Conservation (phyloP, 2,797 vertebrate genomes). For the Enteromius fasciolatus region DNA sequence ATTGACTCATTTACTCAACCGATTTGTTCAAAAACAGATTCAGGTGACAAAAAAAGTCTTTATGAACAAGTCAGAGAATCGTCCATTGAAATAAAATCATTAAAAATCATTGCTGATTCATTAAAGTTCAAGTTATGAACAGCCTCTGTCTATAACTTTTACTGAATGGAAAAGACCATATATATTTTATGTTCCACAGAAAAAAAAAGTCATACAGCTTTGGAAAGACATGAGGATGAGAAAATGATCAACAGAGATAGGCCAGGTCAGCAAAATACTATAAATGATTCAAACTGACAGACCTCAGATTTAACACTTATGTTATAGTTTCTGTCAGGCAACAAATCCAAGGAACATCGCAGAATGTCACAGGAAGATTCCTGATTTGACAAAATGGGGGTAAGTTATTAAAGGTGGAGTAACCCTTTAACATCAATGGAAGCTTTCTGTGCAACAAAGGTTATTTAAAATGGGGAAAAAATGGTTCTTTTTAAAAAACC, state of each 20-base stretch:
- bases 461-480: neutral
- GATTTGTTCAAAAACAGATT: neutral
- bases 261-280: neutral
- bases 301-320: neutral
- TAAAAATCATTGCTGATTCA: neutral
- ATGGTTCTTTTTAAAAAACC: neutral
- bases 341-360: neutral
- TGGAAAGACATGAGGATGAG: neutral
- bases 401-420: no score
- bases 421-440: neutral
- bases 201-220: neutral
- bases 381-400: no score
- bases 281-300: neutral
- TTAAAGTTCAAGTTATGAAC: no score
- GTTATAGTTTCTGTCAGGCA: neutral
- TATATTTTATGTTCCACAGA: neutral
- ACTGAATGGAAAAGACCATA: neutral
- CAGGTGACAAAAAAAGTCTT: no score
- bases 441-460: neutral
- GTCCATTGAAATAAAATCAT: neutral
- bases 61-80: no score
- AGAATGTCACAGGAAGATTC: constrained; percentile 1
- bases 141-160: neutral
- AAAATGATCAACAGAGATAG: neutral
- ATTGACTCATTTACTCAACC: neutral